Conservation (phyloP, 2,113 vertebrate genomes). For the Ciconia maguari region DNA sequence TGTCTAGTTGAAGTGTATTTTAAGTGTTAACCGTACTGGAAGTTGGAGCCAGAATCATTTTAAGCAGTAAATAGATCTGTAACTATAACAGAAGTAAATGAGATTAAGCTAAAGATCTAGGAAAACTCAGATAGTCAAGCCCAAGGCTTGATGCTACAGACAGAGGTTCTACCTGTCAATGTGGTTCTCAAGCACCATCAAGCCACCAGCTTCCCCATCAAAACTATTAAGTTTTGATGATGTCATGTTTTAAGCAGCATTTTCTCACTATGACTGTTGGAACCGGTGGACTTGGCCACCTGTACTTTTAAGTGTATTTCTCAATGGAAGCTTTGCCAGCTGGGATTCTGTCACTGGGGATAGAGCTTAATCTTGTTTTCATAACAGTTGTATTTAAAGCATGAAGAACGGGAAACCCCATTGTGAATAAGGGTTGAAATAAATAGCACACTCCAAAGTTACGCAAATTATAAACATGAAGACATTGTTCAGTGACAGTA, state of each 20-base stretch:
- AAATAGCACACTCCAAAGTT: background rate
- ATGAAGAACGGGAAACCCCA: background rate
- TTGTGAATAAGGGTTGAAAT: background rate
- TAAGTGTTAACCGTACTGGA: background rate
- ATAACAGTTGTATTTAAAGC: background rate
- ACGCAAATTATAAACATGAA: background rate
- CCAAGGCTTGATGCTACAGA: background rate
- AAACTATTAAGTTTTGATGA: background rate
- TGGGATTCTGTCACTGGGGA: background rate
- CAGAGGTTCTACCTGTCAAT: background rate
- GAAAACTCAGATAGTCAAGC: background rate
- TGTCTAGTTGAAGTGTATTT: background rate
- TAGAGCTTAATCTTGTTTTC: background rate
- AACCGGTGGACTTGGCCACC: background rate
- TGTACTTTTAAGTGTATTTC: background rate
- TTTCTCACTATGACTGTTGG: background rate
- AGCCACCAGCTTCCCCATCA: background rate
- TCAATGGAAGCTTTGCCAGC: background rate
- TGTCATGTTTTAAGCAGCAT: background rate
- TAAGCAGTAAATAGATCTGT: background rate
- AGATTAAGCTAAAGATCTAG: background rate
- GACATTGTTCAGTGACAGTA: slow-evolving; percentile 4
- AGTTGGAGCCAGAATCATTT: background rate
- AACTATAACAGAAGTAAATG: background rate
- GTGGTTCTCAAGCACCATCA: background rate